Conservation (phyloP, 2,113 vertebrate species). For the Periophthalmus modestus region DNA sequence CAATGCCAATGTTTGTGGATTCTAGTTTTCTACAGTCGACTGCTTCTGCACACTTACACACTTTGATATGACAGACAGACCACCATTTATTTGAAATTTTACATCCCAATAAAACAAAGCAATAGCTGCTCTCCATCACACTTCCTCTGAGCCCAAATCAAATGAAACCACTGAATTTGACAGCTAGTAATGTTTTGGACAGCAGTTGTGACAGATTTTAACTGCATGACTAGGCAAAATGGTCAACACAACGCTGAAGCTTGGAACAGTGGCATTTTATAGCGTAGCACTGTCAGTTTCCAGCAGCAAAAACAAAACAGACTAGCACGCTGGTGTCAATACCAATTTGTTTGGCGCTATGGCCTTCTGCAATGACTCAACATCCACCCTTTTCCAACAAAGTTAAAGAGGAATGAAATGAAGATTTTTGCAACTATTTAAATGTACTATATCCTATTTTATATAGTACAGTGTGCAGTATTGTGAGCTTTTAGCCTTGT, state of each 20-base stretch:
- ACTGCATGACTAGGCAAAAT: constrained; percentile 39
- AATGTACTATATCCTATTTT: too few species aligned
- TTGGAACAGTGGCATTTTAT: constrained; percentile 17
- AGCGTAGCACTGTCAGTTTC: too few species aligned
- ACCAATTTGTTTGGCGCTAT: too few species aligned
- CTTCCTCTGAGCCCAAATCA: constrained; percentile 26
- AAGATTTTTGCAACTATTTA: too few species aligned
- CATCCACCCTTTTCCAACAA: too few species aligned
- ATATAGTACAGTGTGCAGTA: too few species aligned
- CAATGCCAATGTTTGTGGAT: neutral
- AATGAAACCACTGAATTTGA: constrained; percentile 27
- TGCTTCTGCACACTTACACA: constrained; percentile 12
- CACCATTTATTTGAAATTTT: constrained; percentile 8
- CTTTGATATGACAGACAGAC: constrained; percentile 23
- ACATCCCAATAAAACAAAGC: neutral
- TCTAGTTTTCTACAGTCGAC: neutral
- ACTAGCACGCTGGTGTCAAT: too few species aligned
- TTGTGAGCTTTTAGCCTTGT: too few species aligned
- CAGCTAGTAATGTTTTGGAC: constrained; percentile 38
- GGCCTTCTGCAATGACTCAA: too few species aligned
- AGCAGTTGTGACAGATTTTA: constrained; percentile 33
- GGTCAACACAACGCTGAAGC: constrained; percentile 27
- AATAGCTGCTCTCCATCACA: constrained; percentile 30
- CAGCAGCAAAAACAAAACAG: too few species aligned
- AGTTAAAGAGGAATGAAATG: too few species aligned